These are phyloP conservation scores for Antennarius striatus DNA, from an alignment of 2,113 vertebrate genomes.

Conservation along the genomic window DNA sequence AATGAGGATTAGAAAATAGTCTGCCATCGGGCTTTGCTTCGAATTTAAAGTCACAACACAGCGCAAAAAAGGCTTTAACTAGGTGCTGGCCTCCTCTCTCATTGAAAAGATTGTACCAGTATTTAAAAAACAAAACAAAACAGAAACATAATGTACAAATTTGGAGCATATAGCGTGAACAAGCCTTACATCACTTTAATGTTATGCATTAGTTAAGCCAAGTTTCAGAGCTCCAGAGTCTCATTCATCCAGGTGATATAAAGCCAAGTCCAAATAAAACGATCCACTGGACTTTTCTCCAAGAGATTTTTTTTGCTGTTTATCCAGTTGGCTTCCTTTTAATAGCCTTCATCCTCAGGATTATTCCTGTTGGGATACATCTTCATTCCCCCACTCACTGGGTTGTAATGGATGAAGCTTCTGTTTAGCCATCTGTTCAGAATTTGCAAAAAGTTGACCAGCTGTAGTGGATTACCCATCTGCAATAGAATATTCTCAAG, in stretches of 20 bases:
- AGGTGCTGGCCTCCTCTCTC: conserved; percentile 5
- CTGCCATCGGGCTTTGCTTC: conserved; percentile 16
- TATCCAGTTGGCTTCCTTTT: background rate
- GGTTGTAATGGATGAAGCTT: background rate
- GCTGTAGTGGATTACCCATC: background rate
- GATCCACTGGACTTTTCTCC: background rate
- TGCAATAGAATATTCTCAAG: too few relatives aligned
- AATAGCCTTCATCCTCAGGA: conserved; percentile 8
- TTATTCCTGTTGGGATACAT: conserved; percentile 8
- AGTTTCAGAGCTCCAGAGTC: too few relatives aligned
- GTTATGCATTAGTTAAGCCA: too few relatives aligned
- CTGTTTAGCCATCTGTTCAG: conserved; percentile 10
- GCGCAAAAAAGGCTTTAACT: too few relatives aligned
- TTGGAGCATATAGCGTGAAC: background rate
- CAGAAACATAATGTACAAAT: conserved; percentile 7
- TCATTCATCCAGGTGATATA: conserved; percentile 3
- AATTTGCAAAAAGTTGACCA: background rate
- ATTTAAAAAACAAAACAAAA: background rate
- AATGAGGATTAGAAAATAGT: conserved; percentile 9
- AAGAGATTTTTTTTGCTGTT: conserved; percentile 1
- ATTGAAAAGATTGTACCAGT: background rate
- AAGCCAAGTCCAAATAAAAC: conserved; percentile 2
- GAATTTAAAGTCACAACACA: background rate
- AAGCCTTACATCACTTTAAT: background rate
- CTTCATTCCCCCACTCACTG: background rate